Evolutionary conservation across 2,113 vertebrate genomes (phyloP).

Genomic region (Callorhinus ursinus): DNA sequence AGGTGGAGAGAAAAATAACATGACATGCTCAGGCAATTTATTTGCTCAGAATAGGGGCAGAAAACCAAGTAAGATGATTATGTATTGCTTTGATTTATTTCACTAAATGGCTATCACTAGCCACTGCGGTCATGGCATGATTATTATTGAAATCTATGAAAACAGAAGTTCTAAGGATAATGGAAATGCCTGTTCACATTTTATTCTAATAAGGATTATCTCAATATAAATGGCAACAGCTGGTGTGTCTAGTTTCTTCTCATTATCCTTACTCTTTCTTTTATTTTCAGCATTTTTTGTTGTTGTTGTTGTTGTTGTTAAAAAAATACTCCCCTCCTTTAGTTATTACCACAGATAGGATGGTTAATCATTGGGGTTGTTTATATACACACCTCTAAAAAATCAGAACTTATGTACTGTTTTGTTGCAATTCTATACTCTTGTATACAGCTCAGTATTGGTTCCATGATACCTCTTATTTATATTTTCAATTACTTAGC

Average conservation of each 20-base stretch:
- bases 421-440: neutral
- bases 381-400: neutral
- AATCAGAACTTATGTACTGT: neutral
- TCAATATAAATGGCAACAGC: neutral
- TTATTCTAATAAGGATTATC: neutral
- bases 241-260: neutral
- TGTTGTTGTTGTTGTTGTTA: rapidly evolving
- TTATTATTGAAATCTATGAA: neutral
- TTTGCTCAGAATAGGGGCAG: neutral
- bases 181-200: neutral
- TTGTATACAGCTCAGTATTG: neutral
- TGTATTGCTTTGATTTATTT: neutral
- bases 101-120: neutral
- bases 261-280: neutral
- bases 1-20: neutral
- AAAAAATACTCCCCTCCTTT: neutral
- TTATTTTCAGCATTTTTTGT: neutral
- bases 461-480: neutral
- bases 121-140: neutral
- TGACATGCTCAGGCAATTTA: neutral
- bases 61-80: neutral
- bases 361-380: neutral
- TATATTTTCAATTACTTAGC: neutral
- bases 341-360: neutral
- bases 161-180: neutral